Evolutionary conservation across 1,140 invertebrate species (phyloP).

Genomic region (Mercenaria mercenaria): DNA sequence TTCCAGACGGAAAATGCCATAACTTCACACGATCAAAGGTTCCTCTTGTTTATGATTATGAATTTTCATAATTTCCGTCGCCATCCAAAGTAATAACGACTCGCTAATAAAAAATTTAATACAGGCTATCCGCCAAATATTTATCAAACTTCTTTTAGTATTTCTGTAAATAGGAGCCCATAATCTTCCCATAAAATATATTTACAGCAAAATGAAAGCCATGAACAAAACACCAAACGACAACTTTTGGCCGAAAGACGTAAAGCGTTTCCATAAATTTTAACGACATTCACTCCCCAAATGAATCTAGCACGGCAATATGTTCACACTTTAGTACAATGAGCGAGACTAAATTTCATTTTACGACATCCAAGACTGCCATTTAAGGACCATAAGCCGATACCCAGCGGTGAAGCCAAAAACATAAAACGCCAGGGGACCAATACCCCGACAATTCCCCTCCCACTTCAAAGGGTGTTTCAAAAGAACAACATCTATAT

Average conservation of each 20-base stretch:
- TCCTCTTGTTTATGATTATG: constrained; percentile 44
- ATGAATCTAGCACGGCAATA: constrained; percentile 27
- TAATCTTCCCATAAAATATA: constrained; percentile 45
- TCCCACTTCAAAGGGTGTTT: constrained; percentile 54
- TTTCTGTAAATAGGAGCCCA: constrained; percentile 51
- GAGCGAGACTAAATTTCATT: constrained; percentile 62
- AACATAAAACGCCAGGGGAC: constrained; percentile 58
- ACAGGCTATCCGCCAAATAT: constrained; percentile 44
- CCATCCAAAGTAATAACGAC: constrained; percentile 42
- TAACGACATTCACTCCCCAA: constrained; percentile 28
- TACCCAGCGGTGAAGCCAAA: constrained; percentile 11
- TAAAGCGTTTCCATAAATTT: constrained; percentile 58
- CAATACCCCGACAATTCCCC: constrained; percentile 24
- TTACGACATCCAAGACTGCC: constrained; percentile 45
- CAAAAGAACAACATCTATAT: constrained; percentile 58
- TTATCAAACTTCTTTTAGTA: constrained; percentile 49
- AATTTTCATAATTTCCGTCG: constrained; percentile 64
- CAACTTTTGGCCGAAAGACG: constrained; percentile 26
- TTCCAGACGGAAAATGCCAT: constrained; percentile 23
- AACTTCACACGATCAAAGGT: constrained; percentile 50
- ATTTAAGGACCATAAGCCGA: constrained; percentile 55
- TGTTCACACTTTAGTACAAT: constrained; percentile 60
- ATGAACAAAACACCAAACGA: constrained; percentile 37
- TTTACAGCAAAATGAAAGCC: constrained; percentile 60
- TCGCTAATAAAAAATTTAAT: constrained; percentile 58